Evolutionary conservation across 2,113 vertebrate genomes (phyloP).

Genomic region (Piprites chloris): DNA sequence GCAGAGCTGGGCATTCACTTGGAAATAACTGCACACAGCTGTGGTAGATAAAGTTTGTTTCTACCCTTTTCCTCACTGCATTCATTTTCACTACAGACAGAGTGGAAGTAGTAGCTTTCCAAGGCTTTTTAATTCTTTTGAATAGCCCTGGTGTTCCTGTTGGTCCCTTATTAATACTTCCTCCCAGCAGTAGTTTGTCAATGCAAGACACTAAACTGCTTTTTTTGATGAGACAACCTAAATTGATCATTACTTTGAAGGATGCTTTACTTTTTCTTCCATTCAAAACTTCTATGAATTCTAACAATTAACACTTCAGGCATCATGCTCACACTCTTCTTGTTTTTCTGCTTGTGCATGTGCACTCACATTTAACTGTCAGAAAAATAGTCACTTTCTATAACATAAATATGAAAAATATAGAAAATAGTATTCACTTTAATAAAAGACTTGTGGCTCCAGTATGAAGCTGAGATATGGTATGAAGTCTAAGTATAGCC

Average conservation of each 20-base stretch:
- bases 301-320: neutral
- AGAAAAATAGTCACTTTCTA: neutral
- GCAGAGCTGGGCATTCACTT: neutral
- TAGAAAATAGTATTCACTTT: neutral
- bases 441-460: neutral
- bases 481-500: too few species aligned
- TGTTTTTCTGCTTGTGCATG: neutral
- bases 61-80: neutral
- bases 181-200: neutral
- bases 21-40: fast-evolving
- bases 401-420: neutral
- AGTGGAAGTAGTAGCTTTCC: neutral
- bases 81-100: neutral
- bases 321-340: neutral
- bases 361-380: neutral
- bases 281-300: neutral
- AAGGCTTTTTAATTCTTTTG: neutral
- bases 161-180: neutral
- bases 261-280: neutral
- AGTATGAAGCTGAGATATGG: neutral
- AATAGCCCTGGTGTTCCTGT: neutral
- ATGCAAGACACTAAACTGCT: neutral
- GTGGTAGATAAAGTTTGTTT: neutral
- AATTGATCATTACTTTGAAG: neutral
- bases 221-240: neutral